These are phyloP conservation scores for Ephialtes manifestator DNA, from an alignment of 2,888 invertebrate species.

Conservation along the genomic window DNA sequence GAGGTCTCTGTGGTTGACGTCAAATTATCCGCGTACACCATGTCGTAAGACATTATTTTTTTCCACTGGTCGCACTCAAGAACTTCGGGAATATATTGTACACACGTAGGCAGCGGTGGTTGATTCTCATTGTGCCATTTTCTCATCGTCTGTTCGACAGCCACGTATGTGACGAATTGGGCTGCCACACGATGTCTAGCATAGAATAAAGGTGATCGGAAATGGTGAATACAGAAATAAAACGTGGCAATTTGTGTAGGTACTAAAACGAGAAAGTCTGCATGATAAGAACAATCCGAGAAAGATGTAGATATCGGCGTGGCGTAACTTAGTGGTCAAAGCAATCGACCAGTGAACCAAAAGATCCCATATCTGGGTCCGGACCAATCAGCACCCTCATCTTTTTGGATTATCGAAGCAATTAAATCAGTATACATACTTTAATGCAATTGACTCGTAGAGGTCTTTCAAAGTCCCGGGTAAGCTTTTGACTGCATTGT, in stretches of 20 bases:
- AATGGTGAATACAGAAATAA: too few relatives aligned
- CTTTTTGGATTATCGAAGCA: too few relatives aligned
- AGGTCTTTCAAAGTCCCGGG: neutral
- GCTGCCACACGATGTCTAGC: neutral
- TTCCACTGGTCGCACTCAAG: neutral
- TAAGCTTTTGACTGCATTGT: neutral
- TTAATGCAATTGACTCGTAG: neutral
- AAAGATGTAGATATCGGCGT: too few relatives aligned
- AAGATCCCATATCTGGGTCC: too few relatives aligned
- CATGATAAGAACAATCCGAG: too few relatives aligned
- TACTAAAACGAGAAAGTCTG: too few relatives aligned
- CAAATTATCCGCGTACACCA: neutral
- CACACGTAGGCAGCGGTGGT: neutral
- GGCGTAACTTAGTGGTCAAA: too few relatives aligned
- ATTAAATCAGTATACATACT: too few relatives aligned
- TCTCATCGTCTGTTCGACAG: neutral
- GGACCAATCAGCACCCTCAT: too few relatives aligned
- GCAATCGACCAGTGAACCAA: too few relatives aligned
- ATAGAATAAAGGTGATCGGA: too few relatives aligned
- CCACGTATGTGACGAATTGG: neutral
- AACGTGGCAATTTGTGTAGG: too few relatives aligned
- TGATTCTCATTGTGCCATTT: neutral
- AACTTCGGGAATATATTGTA: neutral
- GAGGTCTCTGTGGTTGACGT: neutral
- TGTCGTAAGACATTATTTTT: neutral